Base-by-base conservation (phyloP, 1,140 invertebrate species). In the Anagrus nilaparvatae region DNA sequence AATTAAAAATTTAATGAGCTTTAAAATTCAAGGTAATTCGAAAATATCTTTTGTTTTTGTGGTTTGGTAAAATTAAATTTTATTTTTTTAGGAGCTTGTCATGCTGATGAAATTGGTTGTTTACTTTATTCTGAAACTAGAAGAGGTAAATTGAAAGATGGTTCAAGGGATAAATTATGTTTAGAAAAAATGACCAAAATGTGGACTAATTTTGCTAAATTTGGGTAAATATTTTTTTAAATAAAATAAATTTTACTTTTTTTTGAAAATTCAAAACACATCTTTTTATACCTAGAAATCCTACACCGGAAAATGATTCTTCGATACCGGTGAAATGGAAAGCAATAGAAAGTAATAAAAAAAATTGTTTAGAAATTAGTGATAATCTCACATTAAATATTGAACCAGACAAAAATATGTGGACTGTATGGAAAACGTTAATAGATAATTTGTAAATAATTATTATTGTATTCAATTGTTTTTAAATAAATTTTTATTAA, bases 191-290 rank as follows among this genome's bases (percentile, higher is more conserved):
- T 69, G 40, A 54, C 56, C 3, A 52, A 50, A 42, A 54, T 68
- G 44, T 69, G 66, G 66, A 67, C 64, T 3, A 56, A 66, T 45
- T 70, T 70, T 56, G 63, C 64, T 7, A 67, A 63, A 54, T 50
- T 48, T 28, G 60, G 60, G 59, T 58, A 48, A 23, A 25, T 30
- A 28, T 16, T 28, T n/a, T n/a, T n/a, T n/a, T n/a, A n/a, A n/a
- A n/a, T n/a, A n/a, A n/a, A 21, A 9, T n/a, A 35, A 35, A 35
- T 21, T 35, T 10, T 21, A 18, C 12, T 8, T 25, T 25, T 25
- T 25, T 25, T 12, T 1, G 12, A 25, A 12, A 8, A 25, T 1
- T 25, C 24, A 12, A 13, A n/a, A 10, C 9, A 13, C 16, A n/a
- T 36, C 9, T 23, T 41, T 44, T 29, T 43, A 5, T 39, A 39